phyloP scores from a whole-genome alignment of 2,888 invertebrate genomes.

The Oeneis ivallda region DNA sequence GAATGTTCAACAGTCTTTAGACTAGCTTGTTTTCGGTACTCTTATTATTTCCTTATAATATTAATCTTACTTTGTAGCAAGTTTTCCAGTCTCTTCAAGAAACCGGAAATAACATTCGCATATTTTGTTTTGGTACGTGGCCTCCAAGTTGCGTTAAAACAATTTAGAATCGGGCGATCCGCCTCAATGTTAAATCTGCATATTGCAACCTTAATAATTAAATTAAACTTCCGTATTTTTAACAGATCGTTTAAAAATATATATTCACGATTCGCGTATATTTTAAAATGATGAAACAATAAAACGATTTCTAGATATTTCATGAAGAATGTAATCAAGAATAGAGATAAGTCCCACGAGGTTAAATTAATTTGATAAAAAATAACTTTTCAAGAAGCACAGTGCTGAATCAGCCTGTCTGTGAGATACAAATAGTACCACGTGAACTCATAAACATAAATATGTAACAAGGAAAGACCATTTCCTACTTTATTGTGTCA shows the following conservation, averaged over 20 bases:
- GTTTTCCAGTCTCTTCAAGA: neutral
- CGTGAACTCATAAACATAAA: no score
- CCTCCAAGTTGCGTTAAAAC: conserved; percentile 17
- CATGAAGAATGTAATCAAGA: neutral
- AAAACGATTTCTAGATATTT: neutral
- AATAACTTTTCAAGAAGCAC: no score
- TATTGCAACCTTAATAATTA: conserved; percentile 14
- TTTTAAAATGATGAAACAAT: neutral
- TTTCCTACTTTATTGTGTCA: no score
- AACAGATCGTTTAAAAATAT: neutral
- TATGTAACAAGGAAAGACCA: no score
- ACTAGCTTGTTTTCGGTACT: neutral
- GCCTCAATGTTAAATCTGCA: conserved; percentile 6
- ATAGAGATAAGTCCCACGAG: neutral
- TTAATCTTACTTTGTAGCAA: neutral
- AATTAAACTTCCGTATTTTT: conserved; percentile 13
- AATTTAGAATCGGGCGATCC: conserved; percentile 9
- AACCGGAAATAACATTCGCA: conserved; percentile 10
- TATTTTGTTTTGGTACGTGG: conserved; percentile 1
- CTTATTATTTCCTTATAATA: neutral
- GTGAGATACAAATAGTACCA: no score
- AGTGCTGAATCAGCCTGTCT: no score
- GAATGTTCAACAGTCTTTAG: no score
- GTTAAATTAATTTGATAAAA: no score
- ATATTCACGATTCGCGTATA: neutral